A percentile compares a stretch with the other conserved stretches of the same genome.
Conservation (phyloP, 1,140 invertebrate genomes). For the Gonatopus flavifemur region DNA sequence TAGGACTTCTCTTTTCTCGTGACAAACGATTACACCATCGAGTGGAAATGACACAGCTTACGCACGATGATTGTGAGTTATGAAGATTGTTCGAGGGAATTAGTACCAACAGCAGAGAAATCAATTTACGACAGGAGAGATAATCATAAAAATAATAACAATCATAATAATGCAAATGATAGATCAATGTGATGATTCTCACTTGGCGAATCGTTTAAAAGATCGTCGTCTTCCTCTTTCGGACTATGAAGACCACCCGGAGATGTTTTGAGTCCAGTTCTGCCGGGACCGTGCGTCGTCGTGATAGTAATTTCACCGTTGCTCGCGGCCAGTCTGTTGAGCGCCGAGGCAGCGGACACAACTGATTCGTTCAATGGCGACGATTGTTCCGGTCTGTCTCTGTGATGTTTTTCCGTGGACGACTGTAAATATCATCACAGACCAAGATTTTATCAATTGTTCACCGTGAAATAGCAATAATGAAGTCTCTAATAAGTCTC, state of each 20-base stretch:
- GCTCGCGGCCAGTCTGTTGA: conserved; percentile 69
- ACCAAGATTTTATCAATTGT: too few species aligned
- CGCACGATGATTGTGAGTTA: conserved; percentile 33
- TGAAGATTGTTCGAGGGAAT: conserved; percentile 26
- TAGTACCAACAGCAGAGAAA: background rate
- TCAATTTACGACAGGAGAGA: too few species aligned
- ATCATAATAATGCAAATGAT: too few species aligned
- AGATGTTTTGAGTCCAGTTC: conserved; percentile 42
- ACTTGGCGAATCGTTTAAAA: conserved; percentile 81
- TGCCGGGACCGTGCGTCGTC: conserved; percentile 64
- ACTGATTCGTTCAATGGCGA: conserved; percentile 55
- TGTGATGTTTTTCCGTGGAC: conserved; percentile 54
- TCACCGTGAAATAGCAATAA: too few species aligned
- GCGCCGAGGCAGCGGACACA: conserved; percentile 53
- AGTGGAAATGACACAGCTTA: conserved; percentile 19
- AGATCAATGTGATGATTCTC: conserved; percentile 54
- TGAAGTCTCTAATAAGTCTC: too few species aligned
- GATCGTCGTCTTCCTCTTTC: conserved; percentile 63
- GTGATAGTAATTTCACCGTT: conserved; percentile 81
- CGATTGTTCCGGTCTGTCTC: conserved; percentile 53
- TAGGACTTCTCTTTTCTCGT: conserved; percentile 15
- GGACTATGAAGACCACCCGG: conserved; percentile 52
- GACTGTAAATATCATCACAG: conserved; percentile 42
- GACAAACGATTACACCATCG: conserved; percentile 24
- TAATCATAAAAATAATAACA: too few species aligned